Base-by-base conservation (phyloP, 1,140 invertebrate genomes). In the Drosophila equinoxialis region DNA sequence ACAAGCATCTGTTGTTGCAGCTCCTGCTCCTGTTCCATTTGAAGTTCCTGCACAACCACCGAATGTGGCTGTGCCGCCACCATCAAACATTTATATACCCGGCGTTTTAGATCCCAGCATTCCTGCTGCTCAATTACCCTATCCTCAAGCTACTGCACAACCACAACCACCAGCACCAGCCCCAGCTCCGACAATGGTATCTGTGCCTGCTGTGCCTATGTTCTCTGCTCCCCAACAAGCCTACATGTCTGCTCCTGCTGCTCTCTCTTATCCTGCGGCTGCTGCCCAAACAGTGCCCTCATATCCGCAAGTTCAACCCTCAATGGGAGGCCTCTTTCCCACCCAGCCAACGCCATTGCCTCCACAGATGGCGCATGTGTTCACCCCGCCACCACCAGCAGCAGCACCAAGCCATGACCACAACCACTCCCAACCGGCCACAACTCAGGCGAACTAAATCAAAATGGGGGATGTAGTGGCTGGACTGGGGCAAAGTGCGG, bases 241-340 rank as follows among this genome's bases (percentile, higher is more conserved):
- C 6, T 91, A 91, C 11, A 91, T 91, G 87, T 87, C 84, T 8
- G 82, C 90, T 41, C 90, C 91, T 37, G 71, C 83, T 10, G 51
- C 77, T 13, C 71, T 91, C 13, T 91, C 90, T 35, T 91, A 91
- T 74, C 89, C 90, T 26, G 72, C 82, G 7, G 45, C 45, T 48
- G 45, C 45, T 51, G 68, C 90, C 10, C 91, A 90, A 65, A 92
- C 91, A 1, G 81, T 91, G 37, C 74, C 90, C 23, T 89, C 91
- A 37, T 92, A 91, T 79, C 91, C 91, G 17, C 91, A 92, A 64
- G 84, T 92, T 13, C 91, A 92, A 42, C 80, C 90, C 55, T 83
- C 90, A 1, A 91, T 90, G 87, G 81, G 82, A 10, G 90, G 86
- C 26, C 60, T 89, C 10, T 91, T 91, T 68, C 81, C 86, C 17